Conservation (phyloP, 2,888 invertebrate species). For the Napeogenes sylphis region DNA sequence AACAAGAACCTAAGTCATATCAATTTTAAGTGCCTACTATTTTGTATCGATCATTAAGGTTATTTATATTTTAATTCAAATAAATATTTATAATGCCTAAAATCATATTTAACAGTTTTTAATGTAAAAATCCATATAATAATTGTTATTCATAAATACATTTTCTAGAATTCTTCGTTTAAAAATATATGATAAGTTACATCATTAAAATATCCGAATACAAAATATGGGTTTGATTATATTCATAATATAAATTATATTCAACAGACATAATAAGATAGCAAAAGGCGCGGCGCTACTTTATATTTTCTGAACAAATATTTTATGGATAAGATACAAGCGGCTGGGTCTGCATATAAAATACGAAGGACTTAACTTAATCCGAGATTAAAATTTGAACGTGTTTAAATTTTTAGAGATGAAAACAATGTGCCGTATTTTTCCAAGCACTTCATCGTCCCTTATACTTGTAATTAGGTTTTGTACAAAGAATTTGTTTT, state of each 20-base stretch:
- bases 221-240: neutral
- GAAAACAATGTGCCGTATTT: constrained; percentile 8
- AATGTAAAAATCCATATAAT: too few species aligned
- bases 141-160: too few species aligned
- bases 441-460: constrained; percentile 7
- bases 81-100: too few species aligned
- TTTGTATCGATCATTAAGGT: too few species aligned
- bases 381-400: constrained; percentile 14
- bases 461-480: constrained; percentile 10
- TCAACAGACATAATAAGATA: constrained; percentile 4
- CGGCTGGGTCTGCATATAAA: constrained; percentile 13
- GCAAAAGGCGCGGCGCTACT: constrained; percentile 5
- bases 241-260: constrained; percentile 1
- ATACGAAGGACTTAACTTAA: constrained; percentile 13
- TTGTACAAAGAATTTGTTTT: constrained; percentile 5
- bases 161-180: too few species aligned
- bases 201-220: neutral
- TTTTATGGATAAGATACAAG: constrained; percentile 14
- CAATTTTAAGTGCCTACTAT: constrained; percentile 13
- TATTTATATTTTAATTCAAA: too few species aligned
- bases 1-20: constrained; percentile 9
- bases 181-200: too few species aligned
- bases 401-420: constrained; percentile 5
- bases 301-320: constrained; percentile 12
- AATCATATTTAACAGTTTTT: too few species aligned